Evolutionary conservation across 2,113 vertebrate species (phyloP), one percentile per base, ranked within the genome.

Genomic region (Rhinichthys klamathensis): DNA sequence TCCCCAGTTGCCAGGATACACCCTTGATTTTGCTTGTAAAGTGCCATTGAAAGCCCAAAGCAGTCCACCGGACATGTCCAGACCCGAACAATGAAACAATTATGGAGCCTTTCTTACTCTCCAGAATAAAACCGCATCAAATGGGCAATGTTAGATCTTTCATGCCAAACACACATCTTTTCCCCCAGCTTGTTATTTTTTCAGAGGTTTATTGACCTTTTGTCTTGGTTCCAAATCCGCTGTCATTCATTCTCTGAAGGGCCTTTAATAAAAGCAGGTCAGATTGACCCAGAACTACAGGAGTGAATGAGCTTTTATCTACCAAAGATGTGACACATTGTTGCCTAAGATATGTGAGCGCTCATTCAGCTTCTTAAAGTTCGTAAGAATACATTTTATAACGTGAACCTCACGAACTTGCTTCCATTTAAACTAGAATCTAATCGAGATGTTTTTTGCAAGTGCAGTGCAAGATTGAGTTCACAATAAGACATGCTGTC

Each of bases 1-100:
- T 88, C 82, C 32, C 84, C 41, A 54, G 94, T 95, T 95, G 93
- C 95, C 88, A 90, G 73, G 95, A 88, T 89, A 95, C 93, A 27
- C 70, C 10, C 16, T 85, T 87, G 90, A 88, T 90, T 91, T 84
- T 72, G 65, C 86, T 80, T 88, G 87, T 90, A 86, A 90, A 93
- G 92, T 90, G 87, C 91, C 80, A 80, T 89, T 89, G 82, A 80
- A 88, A 81, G 69, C 70, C 32, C 63, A 38, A 32, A 69, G 56
- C 76, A 81, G 78, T 80, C 76, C 83, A 80, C 58, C 38, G 84
- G 21, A 63, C 44, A 41, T 80, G 35, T 61, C 58, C 74, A 67
- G 80, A 21, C 63, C 82, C 41, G 61, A 89, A 89, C 82, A 89
- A 89, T 72, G 51, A 69, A 63, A 84, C 84, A 84, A 56, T 87